A percentile compares a stretch with the other conserved stretches of the same genome.
Evolutionary conservation across 2,797 vertebrate genomes (phyloP).

Genomic region (Falco biarmicus): DNA sequence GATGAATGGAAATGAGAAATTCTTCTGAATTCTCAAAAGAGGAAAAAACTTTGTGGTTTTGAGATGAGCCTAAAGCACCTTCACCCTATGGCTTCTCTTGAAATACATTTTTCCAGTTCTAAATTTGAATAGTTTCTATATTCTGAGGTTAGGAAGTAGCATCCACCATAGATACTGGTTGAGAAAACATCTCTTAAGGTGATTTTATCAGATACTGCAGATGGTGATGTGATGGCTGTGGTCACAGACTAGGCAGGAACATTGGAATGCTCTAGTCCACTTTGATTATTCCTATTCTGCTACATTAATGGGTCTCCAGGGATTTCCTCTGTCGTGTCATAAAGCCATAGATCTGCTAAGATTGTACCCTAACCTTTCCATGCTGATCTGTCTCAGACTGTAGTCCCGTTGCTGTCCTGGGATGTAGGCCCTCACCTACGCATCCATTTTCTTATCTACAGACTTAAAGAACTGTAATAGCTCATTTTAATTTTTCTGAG

Average conservation of each 20-base stretch:
- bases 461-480: neutral
- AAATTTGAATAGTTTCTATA: neutral
- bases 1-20: neutral
- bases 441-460: neutral
- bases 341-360: neutral
- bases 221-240: neutral
- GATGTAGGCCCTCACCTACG: neutral
- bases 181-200: neutral
- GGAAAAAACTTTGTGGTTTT: neutral
- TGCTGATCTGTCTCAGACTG: neutral
- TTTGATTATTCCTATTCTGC: neutral
- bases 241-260: neutral
- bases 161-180: neutral
- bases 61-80: neutral
- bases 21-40: neutral
- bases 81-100: neutral
- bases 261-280: neutral
- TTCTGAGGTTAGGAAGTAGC: neutral
- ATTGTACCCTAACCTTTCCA: neutral
- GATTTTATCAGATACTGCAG: neutral
- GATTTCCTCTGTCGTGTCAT: neutral
- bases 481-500: neutral
- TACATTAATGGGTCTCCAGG: accelerated
- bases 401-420: neutral
- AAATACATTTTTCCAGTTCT: neutral